These are phyloP conservation scores for Cygnus buccinator DNA, from an alignment of 2,113 vertebrate species.

Conservation along the genomic window DNA sequence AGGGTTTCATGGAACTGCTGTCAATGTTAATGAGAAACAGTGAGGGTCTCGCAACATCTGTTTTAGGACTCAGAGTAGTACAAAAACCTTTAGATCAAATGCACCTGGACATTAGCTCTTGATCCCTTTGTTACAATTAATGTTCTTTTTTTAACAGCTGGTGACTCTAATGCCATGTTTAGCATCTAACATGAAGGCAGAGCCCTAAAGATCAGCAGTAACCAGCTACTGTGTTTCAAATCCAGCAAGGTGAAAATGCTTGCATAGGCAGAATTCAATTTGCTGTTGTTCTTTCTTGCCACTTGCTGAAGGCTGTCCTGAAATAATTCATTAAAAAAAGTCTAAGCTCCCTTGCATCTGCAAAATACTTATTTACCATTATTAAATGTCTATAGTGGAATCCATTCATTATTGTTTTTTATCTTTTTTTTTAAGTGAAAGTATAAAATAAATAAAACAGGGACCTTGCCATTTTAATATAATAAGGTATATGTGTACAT, in stretches of 20 bases:
- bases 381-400: neutral
- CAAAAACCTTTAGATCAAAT: neutral
- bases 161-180: neutral
- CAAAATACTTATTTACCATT: neutral
- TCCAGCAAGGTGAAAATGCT: neutral
- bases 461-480: neutral
- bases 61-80: constrained; percentile 59
- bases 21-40: constrained; percentile 80
- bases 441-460: neutral
- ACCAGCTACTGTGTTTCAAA: neutral
- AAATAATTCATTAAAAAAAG: neutral
- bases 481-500: neutral
- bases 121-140: neutral
- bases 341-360: neutral
- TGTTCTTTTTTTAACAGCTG: neutral
- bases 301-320: neutral
- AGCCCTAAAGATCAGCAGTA: neutral
- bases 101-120: neutral
- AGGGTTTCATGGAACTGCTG: constrained; percentile 73
- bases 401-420: neutral
- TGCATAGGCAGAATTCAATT: neutral
- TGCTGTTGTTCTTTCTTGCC: neutral
- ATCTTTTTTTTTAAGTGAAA: neutral
- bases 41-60: constrained; percentile 79
- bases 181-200: neutral